Base-by-base conservation (phyloP, 2,888 invertebrate genomes). In the Scaeva pyrastri region DNA sequence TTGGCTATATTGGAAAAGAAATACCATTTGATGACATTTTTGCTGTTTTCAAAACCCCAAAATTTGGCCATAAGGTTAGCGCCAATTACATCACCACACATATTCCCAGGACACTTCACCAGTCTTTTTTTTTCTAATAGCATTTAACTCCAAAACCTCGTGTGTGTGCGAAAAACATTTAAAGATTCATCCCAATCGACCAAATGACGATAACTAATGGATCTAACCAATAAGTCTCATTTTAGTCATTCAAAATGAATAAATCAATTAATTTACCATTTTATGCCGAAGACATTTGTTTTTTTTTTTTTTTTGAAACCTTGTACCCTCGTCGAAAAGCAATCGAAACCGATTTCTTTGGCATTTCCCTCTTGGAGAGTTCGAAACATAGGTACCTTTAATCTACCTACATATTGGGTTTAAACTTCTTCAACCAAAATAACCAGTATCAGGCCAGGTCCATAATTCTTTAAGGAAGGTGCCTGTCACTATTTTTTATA, bases 181-280 rank as follows among this genome's bases (percentile, higher is more conserved):
- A 64, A 74, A 71, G 74, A 74, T 77, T 58, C 81, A 31, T 31
- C 50, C 68, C 73, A 73, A 70, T 10, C 14, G 56, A n/a, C 60
- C 74, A 45, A 71, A 71, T 45, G 64, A 52, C 82, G 86, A 86
- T 86, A 86, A 86, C 86, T 86, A 86, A 86, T 86, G 86, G 86
- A 86, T 71, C 77, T 58, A 74, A 71, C 86, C 86, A 86, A 86
- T 86, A 86, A 74, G 81, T 86, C 77, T 86, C 76, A 74, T 82
- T 86, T 86, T 86, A 78, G 86, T 81, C 86, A 81, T 74, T 70
- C 52, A 75, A 78, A 71, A 74, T 71, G 77, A 82, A 86, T 86
- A 86, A 86, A 86, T 86, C 86, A 86, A 86, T 86, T 86, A 86
- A 86, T 86, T 86, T 77, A 60, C 64, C 70, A 78, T 79, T 74